Percentiles rank a stretch among this genome's conserved stretches.
Evolutionary conservation across 1,140 invertebrate species (phyloP).

Genomic region (Drosophila repleta): DNA sequence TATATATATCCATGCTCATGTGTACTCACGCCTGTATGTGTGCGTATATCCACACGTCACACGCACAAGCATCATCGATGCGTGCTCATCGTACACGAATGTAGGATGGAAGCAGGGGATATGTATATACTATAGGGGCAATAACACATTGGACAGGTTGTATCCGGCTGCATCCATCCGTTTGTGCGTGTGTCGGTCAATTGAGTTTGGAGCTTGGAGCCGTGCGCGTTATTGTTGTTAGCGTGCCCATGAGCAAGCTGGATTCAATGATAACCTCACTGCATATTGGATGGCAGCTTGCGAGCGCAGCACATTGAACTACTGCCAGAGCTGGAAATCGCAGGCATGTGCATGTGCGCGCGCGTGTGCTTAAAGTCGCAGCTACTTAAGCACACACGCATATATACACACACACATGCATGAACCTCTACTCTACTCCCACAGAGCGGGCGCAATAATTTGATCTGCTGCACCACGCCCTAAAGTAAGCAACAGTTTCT

Average conservation of each 20-base stretch:
- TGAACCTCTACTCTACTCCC: too few species aligned
- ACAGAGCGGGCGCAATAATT: background rate
- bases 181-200: conserved; percentile 10
- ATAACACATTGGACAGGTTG: too few species aligned
- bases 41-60: background rate
- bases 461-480: background rate
- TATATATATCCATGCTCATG: too few species aligned
- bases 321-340: background rate
- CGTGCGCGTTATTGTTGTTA: conserved; percentile 2
- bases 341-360: background rate
- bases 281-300: conserved; percentile 4
- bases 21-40: background rate
- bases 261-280: too few species aligned
- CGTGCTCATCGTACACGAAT: background rate
- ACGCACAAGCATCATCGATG: background rate
- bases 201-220: conserved; percentile 11
- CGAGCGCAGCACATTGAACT: conserved; percentile 5
- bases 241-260: conserved; percentile 11
- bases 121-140: too few species aligned
- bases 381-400: background rate
- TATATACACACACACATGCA: background rate
- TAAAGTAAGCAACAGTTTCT: conserved; percentile 9
- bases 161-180: conserved; percentile 5
- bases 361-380: too few species aligned
- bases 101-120: too few species aligned